Evolutionary conservation across 2,888 invertebrate genomes (phyloP), one percentile per base, ranked within the genome.

Genomic region (Conops quadrifasciatus): DNA sequence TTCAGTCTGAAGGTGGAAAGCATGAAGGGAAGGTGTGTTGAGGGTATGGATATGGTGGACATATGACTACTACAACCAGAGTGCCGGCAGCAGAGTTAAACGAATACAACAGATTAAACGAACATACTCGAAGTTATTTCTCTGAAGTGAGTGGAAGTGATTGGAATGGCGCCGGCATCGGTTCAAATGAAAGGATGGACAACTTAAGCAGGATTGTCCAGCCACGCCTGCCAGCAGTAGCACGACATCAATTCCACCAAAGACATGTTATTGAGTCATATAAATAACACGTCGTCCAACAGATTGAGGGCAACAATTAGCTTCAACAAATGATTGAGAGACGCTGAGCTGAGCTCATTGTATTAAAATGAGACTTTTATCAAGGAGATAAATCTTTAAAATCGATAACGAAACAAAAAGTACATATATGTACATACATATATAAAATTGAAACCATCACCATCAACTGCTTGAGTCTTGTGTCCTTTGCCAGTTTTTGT

Each of bases 261-360:
- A 62, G 68, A 68, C 68, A 49, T 62, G 68, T 62, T 62, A 62
- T 68, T 68, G 68, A 62, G 21, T 28, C 19, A 30, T 7, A 68
- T 68, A 68, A 68, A 68, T 68, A 36, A 36, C 68, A 68, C 68
- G 62, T 24, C 43, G 36, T 30, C 64, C 30, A 36, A 43, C 26
- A 51, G 60, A 62, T 51, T 58, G 68, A 51, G 43, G n/a, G 43
- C 60, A 68, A 62, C 68, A 67, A 67, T 68, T 60, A 68, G 60
- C 62, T 47, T 0, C 28, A 45, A 11, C 21, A 59, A 59, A 26
- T 45, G 16, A 24, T 59, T 59, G 59, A 21, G 63, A 63, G 9
- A 36, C 36, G n/a, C n/a, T n/a, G n/a, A 62, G 49, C 49, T 65
- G 19, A 19, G 15, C 51, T 65, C n/a, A 51, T 65, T 65, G 21